phyloP scores from a whole-genome alignment of 1,140 invertebrate species.

The Rhagoletis pomonella region DNA sequence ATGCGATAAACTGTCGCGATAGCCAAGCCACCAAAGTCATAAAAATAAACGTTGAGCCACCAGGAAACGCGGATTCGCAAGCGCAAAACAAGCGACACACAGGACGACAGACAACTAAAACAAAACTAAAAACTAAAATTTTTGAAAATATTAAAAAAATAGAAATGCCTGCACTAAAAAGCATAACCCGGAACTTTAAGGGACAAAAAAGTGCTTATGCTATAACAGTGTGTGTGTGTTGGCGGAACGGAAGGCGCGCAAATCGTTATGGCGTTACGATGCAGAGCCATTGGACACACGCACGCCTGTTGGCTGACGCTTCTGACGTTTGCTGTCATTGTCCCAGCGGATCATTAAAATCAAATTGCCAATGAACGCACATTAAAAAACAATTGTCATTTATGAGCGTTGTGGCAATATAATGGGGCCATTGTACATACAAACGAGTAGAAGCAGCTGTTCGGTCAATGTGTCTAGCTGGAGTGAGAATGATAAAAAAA shows the following conservation, averaged over 20 bases:
- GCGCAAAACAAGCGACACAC: neutral
- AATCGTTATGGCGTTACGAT: conserved; percentile 7
- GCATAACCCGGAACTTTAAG: neutral
- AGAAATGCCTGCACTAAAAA: neutral
- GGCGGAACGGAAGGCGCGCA: conserved; percentile 29
- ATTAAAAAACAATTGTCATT: conserved; percentile 52
- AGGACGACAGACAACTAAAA: neutral
- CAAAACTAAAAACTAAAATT: conserved; percentile 17
- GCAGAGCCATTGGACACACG: conserved; percentile 12
- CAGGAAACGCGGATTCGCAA: neutral
- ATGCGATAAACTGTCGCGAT: neutral
- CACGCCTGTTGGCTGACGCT: conserved; percentile 16
- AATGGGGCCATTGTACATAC: neutral
- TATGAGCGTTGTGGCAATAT: conserved; percentile 49
- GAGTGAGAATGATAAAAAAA: neutral
- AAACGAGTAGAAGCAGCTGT: neutral
- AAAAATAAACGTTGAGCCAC: conserved; percentile 32
- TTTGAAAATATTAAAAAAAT: conserved; percentile 8
- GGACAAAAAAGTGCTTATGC: neutral
- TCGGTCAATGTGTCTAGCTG: neutral
- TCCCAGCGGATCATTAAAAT: conserved; percentile 43
- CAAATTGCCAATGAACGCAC: conserved; percentile 46
- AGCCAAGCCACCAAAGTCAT: neutral
- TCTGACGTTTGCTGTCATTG: neutral
- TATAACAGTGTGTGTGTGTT: neutral